Conservation (phyloP, 2,888 invertebrate genomes). For the Meghimatium bilineatum region DNA sequence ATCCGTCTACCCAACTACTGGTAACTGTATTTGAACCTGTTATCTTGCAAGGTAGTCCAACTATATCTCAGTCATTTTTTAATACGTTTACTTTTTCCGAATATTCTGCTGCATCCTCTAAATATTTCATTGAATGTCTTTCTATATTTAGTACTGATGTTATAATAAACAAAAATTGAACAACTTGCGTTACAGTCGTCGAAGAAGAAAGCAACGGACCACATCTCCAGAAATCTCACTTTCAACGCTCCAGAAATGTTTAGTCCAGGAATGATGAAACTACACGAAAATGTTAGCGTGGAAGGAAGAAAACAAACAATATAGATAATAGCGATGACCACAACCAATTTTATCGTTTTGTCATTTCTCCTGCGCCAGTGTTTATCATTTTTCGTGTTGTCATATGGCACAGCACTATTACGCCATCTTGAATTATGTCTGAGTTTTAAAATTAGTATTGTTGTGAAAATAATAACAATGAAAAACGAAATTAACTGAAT, state of each 20-base stretch:
- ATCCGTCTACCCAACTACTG: no score
- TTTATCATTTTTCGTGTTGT: not conserved
- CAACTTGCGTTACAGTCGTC: not conserved
- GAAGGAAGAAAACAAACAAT: not conserved
- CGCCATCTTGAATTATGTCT: not conserved
- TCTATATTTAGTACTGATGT: not conserved
- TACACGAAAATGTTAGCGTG: not conserved
- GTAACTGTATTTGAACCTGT: no score
- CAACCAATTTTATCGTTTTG: not conserved
- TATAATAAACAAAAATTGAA: not conserved
- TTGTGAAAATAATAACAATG: not conserved
- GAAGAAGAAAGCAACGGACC: not conserved
- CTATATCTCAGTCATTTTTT: no score
- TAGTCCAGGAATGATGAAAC: not conserved
- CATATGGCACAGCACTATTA: not conserved
- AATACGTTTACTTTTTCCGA: no score
- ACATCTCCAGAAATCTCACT: not conserved
- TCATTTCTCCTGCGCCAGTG: not conserved
- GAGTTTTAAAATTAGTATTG: not conserved
- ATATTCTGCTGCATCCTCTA: no score
- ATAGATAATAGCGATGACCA: not conserved
- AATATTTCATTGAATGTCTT: not conserved
- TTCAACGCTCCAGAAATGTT: not conserved
- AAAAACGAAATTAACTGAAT: not conserved
- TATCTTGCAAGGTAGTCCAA: no score